Base-by-base conservation (phyloP, 2,888 invertebrate species). In the Torymus tubicola region DNA sequence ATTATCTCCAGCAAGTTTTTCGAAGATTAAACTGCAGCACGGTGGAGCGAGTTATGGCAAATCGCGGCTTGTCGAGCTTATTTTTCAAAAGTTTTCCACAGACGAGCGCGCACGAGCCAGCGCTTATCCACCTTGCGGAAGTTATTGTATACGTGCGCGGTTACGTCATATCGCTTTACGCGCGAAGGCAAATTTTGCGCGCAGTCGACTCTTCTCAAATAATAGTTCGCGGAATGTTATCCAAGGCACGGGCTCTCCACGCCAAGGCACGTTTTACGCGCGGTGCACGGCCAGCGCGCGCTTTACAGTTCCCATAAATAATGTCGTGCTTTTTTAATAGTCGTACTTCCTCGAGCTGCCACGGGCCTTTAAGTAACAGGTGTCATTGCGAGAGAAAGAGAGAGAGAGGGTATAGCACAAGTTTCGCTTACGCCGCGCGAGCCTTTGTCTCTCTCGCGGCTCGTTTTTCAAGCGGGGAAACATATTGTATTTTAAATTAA, bases 211-310 rank as follows among this genome's bases (percentile, higher is more conserved):
- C 71, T 5, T 75, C 21, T 75, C 21, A 24, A 76, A 69, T 68
- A 79, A 60, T 71, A 76, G 75, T 79, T 81, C 79, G 71, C 16
- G 52, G 81, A 81, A 79, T 72, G 81, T 73, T 76, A 79, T 78
- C 72, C 60, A 69, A 81, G 69, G 72, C 60, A 57, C 65, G 16
- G 8, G 21, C 42, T 5, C 14, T 14, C 8, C 2, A 12, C 21
- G 18, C 21, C 18, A 5, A 8, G 10, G 31, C 52, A 75, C 68
- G 67, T 68, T 31, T 68, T 52, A 31, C 60, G 8, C 24, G 14
- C 55, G 11, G 65, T 73, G 64, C 64, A 42, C 64, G 65, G 50
- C 42, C 16, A 10, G 50, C 52, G 18, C 12, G 42, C 24, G 55
- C 31, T 53, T 73, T 64, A 53, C 55, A 73, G 55, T 73, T 73